Evolutionary conservation across 2,888 invertebrate species (phyloP), one percentile per base, ranked within the genome.

Genomic region (Sarcophaga caerulescens): DNA sequence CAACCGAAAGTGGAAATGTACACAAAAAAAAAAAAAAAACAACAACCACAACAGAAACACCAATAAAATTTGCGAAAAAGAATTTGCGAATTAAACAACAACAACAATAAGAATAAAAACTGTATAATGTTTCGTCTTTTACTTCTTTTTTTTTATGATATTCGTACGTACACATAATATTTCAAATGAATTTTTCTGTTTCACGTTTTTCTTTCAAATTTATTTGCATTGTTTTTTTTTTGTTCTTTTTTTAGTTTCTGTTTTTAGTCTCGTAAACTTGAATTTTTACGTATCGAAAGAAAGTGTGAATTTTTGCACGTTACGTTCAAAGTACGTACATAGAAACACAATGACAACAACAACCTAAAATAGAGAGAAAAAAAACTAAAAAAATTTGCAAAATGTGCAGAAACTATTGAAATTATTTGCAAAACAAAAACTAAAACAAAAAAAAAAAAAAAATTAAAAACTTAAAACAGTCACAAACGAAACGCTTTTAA

Each of bases 251-350:
- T 35, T n/a, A n/a, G n/a, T n/a, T 35, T 35, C 35, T 35, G 6
- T 35, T 35, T 85, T 78, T 81, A 81, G 57, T 78, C 74, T 82
- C 69, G 80, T 85, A 75, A 86, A 87, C 86, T 89, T 85, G 89
- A 88, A 85, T 83, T 88, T 77, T 81, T 85, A 88, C 88, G 88
- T 86, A 88, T 91, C 90, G 90, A n/a, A n/a, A 90, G 91, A 91
- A 91, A 91, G 91, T 91, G 91, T 89, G 90, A 91, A 91, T 91
- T 91, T 90, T 91, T 91, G 90, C 91, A 91, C 91, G 91, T 91
- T 85, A 70, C 78, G 77, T 65, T 45, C 82, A 80, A 87, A 81
- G 78, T 83, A 81, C 75, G 70, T 69, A 78, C 12, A 52, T 52
- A 52, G 52, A 12, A 52, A 17, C 14, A 47, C 35, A 35, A 35